Base-by-base conservation (phyloP, 2,888 invertebrate genomes). In the Nebria brevicollis region DNA sequence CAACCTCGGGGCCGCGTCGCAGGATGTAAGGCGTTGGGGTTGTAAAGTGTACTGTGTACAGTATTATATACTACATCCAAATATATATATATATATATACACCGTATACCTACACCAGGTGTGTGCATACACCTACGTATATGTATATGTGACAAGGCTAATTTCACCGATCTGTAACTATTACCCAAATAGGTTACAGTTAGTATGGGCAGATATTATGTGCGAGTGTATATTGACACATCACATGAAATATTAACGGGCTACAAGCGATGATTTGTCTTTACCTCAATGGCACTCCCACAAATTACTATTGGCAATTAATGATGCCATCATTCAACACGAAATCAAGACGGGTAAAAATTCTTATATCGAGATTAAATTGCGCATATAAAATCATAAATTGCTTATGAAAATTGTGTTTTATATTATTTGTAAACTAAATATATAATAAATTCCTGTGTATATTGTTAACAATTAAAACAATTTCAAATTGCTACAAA, bases 191-290 rank as follows among this genome's bases (percentile, higher is more conserved):
- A 54, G 54, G 54, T 54, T 54, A 54, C 54, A 54, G 54, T 54
- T 8, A 34, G 34, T 34, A 20, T 20, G 20, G 20, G 34, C 34
- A 34, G 34, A 34, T 34, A 13, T 54, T 54, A 13, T 54, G 7
- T 7, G 54, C 54, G 54, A 54, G 13, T 10, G 70, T 34, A 34
- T 77, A 77, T 77, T 77, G 77, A 77, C 77, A 70, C 54, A 68
- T 77, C 77, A 70, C 70, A 77, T 70, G 77, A 77, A 77, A 77
- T 77, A 77, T 77, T 77, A 77, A 77, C 43, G 66, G 70, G 43
- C 70, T 77, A 25, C 54, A 70, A n/a, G 43, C 77, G 70, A 34
- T 76, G 76, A 76, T 76, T 76, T 68, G 66, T 41, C 10, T n/a
- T 42, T 13, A 13, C 76, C 34, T 64, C 66, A 76, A 15, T 26